Evolutionary conservation across 2,888 invertebrate genomes (phyloP).

Genomic region (Nymphalis c-album): DNA sequence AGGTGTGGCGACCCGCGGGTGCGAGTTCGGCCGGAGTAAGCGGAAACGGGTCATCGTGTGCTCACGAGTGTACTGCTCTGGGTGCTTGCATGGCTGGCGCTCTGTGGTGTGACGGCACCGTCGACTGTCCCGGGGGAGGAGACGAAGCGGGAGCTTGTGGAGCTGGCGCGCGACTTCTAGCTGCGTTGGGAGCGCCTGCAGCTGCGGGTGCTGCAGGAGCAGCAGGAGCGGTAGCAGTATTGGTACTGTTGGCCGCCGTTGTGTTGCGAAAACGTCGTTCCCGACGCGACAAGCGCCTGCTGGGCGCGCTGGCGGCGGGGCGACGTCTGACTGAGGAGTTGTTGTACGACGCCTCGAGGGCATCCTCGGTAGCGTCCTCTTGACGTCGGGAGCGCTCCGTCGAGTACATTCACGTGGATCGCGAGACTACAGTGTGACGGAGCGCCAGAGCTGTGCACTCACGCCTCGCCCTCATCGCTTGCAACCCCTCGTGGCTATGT

Average conservation of each 20-base stretch:
- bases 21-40: conserved; percentile 59
- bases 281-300: conserved; percentile 83
- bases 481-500: conserved; percentile 18
- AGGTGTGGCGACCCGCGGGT: conserved; percentile 85
- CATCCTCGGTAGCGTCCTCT: conserved; percentile 84
- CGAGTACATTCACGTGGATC: conserved; percentile 95
- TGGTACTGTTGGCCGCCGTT: conserved; percentile 73
- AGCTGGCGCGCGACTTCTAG: conserved; percentile 68
- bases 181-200: conserved; percentile 84
- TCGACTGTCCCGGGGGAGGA: conserved; percentile 85
- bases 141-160: conserved; percentile 81
- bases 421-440: conserved; percentile 94
- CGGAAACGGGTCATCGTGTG: conserved; percentile 62
- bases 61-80: conserved; percentile 84
- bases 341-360: conserved; percentile 83
- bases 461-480: conserved; percentile 8
- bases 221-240: conserved; percentile 73
- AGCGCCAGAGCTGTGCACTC: conserved; percentile 50
- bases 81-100: conserved; percentile 88
- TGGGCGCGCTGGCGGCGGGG: conserved; percentile 81
- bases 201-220: conserved; percentile 65
- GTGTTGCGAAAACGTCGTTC: conserved; percentile 77
- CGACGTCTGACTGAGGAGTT: conserved; percentile 86
- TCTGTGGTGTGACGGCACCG: conserved; percentile 70
- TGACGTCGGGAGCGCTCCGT: conserved; percentile 95